Conservation (phyloP, 1,140 invertebrate species). For the Dendrolimus kikuchii region DNA sequence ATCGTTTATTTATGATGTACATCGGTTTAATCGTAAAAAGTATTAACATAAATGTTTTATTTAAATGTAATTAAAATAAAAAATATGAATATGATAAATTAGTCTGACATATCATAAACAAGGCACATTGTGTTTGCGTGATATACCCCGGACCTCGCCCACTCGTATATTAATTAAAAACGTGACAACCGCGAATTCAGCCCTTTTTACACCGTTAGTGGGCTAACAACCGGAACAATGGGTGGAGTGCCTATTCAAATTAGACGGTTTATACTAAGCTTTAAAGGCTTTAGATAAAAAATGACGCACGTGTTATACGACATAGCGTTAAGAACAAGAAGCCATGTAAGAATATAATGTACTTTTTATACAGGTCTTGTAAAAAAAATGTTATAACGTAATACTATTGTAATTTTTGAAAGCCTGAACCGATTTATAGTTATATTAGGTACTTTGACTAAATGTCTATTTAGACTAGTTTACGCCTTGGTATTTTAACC, state of each 20-base stretch:
- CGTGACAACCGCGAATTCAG: slow-evolving; percentile 44
- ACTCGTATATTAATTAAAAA: slow-evolving; percentile 56
- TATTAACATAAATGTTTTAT: no score
- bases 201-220: slow-evolving; percentile 33
- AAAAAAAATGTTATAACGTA: background rate
- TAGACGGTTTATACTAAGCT: no score
- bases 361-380: background rate
- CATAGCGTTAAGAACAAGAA: background rate
- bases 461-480: background rate
- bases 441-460: background rate
- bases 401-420: no score
- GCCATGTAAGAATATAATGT: no score
- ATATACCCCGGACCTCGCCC: slow-evolving; percentile 20
- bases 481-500: no score
- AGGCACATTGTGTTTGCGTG: slow-evolving; percentile 22
- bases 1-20: no score
- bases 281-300: no score
- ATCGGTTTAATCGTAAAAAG: no score
- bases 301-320: background rate
- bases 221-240: slow-evolving; percentile 23
- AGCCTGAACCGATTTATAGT: no score
- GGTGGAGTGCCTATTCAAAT: background rate
- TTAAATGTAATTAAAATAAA: no score
- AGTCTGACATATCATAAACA: slow-evolving; percentile 41
- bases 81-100: slow-evolving; percentile 9